Conservation (phyloP, 2,113 vertebrate genomes). For the Python bivittatus region DNA sequence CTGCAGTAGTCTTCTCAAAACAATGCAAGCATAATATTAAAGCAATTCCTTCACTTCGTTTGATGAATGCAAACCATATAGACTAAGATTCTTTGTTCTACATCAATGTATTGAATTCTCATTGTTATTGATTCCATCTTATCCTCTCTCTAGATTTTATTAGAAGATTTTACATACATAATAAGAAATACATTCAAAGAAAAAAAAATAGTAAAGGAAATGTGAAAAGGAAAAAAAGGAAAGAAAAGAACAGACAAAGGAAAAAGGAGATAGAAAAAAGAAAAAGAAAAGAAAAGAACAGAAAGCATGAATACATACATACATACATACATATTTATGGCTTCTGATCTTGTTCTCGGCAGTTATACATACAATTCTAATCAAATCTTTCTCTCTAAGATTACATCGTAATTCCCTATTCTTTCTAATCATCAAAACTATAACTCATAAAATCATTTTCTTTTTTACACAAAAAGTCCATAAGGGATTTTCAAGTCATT, state of each 20-base stretch:
- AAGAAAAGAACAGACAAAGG: background rate
- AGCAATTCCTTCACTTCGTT: background rate
- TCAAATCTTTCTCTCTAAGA: background rate
- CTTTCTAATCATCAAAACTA: no score
- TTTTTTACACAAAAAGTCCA: no score
- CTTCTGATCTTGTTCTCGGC: background rate
- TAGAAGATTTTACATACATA: background rate
- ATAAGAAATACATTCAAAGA: background rate
- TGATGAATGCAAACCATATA: background rate
- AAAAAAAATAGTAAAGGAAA: background rate
- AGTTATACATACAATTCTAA: background rate
- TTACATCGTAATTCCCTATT: no score
- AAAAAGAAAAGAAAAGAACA: background rate
- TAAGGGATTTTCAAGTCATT: no score
- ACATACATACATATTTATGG: no score
- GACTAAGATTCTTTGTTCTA: background rate
- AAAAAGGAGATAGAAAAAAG: background rate
- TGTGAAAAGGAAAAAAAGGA: background rate
- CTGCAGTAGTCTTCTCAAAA: background rate
- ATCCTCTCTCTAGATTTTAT: background rate
- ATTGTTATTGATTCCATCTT: background rate
- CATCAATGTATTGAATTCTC: background rate
- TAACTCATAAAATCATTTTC: no score
- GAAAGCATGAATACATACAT: background rate
- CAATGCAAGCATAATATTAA: constrained; percentile 1